phyloP scores from a whole-genome alignment of 2,888 invertebrate genomes.

The Acronicta leporina region DNA sequence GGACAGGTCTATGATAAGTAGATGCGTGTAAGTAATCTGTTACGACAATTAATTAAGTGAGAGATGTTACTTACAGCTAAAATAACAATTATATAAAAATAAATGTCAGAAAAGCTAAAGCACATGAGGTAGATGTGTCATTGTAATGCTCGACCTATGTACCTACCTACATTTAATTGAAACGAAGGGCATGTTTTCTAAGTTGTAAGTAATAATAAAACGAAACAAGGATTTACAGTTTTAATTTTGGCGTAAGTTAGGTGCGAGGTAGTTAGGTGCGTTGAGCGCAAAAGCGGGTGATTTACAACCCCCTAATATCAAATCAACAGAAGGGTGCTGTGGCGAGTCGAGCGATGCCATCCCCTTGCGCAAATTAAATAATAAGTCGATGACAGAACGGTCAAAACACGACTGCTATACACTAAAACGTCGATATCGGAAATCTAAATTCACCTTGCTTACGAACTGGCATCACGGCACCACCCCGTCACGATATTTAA shows the following conservation, averaged over 20 bases:
- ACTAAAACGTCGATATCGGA: constrained; percentile 52
- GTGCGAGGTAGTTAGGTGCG: constrained; percentile 21
- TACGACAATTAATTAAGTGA: constrained; percentile 8
- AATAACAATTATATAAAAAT: not conserved
- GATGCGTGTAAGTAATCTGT: constrained; percentile 19
- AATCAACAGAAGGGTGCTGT: constrained; percentile 71
- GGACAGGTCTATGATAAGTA: constrained; percentile 13
- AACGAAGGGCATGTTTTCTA: constrained; percentile 42
- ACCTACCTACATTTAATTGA: constrained; percentile 47
- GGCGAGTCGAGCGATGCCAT: constrained; percentile 56
- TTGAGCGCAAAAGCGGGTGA: constrained; percentile 46
- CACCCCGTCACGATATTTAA: constrained; percentile 85
- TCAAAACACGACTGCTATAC: constrained; percentile 40
- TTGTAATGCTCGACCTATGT: constrained; percentile 11
- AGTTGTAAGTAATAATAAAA: constrained; percentile 36
- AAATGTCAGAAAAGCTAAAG: constrained; percentile 14
- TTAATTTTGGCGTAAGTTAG: constrained; percentile 31
- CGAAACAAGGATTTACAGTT: constrained; percentile 33
- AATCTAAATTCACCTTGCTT: constrained; percentile 91
- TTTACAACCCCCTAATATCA: constrained; percentile 71
- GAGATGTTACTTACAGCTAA: too few species aligned
- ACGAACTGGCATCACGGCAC: constrained; percentile 92
- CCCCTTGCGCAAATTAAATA: constrained; percentile 63
- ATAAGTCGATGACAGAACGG: constrained; percentile 54
- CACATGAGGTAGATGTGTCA: constrained; percentile 26